Conservation (phyloP, 1,140 invertebrate species). For the Phortica variegata region DNA sequence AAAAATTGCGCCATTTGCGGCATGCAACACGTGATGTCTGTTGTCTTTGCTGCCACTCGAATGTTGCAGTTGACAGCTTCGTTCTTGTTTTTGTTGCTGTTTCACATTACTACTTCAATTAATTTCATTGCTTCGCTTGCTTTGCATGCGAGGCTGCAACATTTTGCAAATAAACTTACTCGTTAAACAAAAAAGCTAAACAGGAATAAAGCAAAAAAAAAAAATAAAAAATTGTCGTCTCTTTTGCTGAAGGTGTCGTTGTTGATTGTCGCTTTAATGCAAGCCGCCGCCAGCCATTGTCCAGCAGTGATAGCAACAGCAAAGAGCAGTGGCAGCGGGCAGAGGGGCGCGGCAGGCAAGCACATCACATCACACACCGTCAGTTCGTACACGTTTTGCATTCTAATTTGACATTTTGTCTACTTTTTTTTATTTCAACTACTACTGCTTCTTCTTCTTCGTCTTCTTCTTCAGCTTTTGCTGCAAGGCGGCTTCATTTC, state of each 20-base stretch:
- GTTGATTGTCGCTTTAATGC: slow-evolving; percentile 7
- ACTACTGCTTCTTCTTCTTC: background rate
- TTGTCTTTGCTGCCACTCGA: background rate
- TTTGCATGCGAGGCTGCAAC: slow-evolving; percentile 7
- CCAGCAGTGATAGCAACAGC: slow-evolving; percentile 27
- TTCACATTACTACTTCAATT: slow-evolving; percentile 52
- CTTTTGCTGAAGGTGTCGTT: background rate
- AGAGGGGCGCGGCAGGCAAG: too few species aligned
- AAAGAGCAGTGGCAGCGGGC: too few species aligned
- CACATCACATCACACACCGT: slow-evolving; percentile 27
- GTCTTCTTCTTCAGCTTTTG: too few species aligned
- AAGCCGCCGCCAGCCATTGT: slow-evolving; percentile 44
- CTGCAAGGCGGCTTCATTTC: too few species aligned
- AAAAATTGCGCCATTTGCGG: too few species aligned
- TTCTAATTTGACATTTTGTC: slow-evolving; percentile 52
- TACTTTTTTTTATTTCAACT: too few species aligned
- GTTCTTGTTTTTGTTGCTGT: slow-evolving; percentile 24
- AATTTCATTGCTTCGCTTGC: slow-evolving; percentile 35
- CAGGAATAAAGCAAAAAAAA: too few species aligned
- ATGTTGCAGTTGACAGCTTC: too few species aligned
- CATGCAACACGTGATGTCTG: slow-evolving; percentile 50
- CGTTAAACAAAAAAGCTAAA: too few species aligned
- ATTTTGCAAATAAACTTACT: too few species aligned
- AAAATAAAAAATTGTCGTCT: too few species aligned
- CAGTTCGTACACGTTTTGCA: slow-evolving; percentile 53